Percentiles rank a stretch among this genome's conserved stretches.
Evolutionary conservation across 2,113 vertebrate species (phyloP).

Genomic region (Dicentrarchus labrax): DNA sequence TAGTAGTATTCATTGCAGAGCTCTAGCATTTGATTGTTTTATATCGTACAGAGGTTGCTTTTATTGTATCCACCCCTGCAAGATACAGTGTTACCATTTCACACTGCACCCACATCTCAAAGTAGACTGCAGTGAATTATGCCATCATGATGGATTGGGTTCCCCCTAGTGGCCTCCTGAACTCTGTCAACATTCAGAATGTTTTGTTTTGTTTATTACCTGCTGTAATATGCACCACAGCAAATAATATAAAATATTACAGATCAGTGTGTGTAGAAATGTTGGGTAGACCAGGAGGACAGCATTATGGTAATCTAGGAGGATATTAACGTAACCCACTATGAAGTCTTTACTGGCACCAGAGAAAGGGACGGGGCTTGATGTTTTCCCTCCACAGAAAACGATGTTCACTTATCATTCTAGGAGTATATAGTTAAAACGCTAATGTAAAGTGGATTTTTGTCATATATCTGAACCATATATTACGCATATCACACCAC

Average conservation of each 20-base stretch:
- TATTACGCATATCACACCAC: not conserved
- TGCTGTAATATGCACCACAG: not conserved
- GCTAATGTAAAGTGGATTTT: not conserved
- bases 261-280: not conserved
- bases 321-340: not conserved
- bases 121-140: slow-evolving; percentile 55
- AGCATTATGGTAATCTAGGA: not conserved
- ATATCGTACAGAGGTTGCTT: not conserved
- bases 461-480: not conserved
- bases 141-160: slow-evolving; percentile 59
- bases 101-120: slow-evolving; percentile 40
- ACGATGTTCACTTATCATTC: not conserved
- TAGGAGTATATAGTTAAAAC: not conserved
- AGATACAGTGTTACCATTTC: slow-evolving; percentile 32
- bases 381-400: not conserved
- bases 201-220: not conserved
- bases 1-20: not conserved
- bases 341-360: not conserved
- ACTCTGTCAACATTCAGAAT: slow-evolving; percentile 25
- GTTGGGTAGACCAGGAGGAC: not conserved
- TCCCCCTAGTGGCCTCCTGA: slow-evolving; percentile 69
- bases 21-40: not conserved
- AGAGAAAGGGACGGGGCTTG: not conserved
- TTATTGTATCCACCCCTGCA: slow-evolving; percentile 41
- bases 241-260: not conserved